Evolutionary conservation across 2,888 invertebrate species (phyloP).

Genomic region (Watsonalla binaria): DNA sequence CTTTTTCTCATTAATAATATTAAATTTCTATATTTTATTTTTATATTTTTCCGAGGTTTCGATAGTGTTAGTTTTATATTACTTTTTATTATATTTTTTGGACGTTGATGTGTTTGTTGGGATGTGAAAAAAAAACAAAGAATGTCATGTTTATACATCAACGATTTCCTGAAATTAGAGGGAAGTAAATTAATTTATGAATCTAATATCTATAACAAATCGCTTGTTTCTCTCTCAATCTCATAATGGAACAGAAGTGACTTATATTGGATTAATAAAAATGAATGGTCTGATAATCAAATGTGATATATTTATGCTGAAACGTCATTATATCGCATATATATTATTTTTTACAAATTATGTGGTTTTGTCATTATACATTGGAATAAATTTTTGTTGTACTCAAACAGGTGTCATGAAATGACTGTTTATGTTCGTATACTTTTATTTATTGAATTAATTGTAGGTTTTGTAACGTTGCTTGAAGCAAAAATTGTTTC

Average conservation of each 20-base stretch:
- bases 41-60: too few species aligned
- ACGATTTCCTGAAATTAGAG: too few species aligned
- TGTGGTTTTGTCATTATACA: background rate
- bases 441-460: background rate
- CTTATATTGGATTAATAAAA: slow-evolving; percentile 5
- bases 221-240: background rate
- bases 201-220: background rate
- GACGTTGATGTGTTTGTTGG: too few species aligned
- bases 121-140: too few species aligned
- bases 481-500: background rate
- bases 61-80: too few species aligned
- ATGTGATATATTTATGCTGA: slow-evolving; percentile 15
- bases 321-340: slow-evolving; percentile 21
- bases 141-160: too few species aligned
- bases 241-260: background rate
- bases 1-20: too few species aligned
- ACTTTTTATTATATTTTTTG: too few species aligned
- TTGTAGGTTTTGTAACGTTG: background rate
- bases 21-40: too few species aligned
- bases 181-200: too few species aligned
- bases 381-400: background rate
- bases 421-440: background rate
- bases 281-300: slow-evolving; percentile 38
- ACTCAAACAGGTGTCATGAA: background rate
- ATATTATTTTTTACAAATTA: background rate